Conservation (phyloP, 1,140 invertebrate species). For the Drosophila aff. region DNA sequence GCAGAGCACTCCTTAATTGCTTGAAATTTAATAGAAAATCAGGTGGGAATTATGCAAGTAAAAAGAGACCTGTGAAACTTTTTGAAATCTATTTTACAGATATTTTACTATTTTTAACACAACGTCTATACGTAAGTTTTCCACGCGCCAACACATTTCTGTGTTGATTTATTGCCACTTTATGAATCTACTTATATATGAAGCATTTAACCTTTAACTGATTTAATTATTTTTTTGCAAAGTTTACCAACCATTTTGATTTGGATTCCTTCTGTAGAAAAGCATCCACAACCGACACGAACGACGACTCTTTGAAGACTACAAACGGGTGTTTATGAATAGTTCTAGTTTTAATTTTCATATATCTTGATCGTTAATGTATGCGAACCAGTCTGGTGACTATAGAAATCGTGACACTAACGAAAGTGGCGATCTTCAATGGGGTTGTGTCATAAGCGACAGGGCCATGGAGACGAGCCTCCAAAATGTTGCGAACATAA, state of each 20-base stretch:
- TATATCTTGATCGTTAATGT: background rate
- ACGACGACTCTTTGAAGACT: constrained; percentile 21
- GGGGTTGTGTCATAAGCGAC: too few species aligned
- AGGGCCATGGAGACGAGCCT: too few species aligned
- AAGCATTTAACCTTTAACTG: background rate
- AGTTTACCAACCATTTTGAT: constrained; percentile 20
- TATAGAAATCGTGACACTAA: too few species aligned
- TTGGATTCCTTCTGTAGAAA: background rate
- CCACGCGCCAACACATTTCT: background rate
- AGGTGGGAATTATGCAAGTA: background rate
- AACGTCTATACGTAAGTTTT: background rate
- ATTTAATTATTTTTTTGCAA: background rate
- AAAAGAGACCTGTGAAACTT: background rate
- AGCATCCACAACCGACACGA: constrained; percentile 7
- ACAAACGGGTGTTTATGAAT: background rate
- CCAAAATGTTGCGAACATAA: too few species aligned
- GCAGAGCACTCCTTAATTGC: constrained; percentile 54
- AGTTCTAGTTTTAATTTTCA: background rate
- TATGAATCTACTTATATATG: background rate
- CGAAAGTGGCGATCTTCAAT: too few species aligned
- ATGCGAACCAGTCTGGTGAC: too few species aligned
- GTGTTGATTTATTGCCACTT: background rate
- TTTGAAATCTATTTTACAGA: background rate
- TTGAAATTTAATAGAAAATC: constrained; percentile 33
- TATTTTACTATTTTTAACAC: background rate